Conservation (phyloP, 2,113 vertebrate species). For the Ophiodon elongatus region DNA sequence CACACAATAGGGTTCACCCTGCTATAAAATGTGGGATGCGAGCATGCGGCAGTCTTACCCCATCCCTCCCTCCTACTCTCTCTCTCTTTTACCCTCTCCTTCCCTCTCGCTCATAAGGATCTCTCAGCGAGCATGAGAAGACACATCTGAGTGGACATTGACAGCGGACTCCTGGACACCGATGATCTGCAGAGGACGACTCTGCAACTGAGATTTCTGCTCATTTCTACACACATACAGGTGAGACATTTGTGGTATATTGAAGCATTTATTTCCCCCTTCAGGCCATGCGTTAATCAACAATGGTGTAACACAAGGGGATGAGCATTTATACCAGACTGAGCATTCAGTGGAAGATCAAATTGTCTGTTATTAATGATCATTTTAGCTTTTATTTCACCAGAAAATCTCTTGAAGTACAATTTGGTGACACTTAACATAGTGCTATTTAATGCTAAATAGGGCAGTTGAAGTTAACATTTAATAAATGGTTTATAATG, state of each 20-base stretch:
- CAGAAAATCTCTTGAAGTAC: not conserved
- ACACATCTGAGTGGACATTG: constrained; percentile 64
- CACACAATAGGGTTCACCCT: constrained; percentile 87
- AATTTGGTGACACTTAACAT: not conserved
- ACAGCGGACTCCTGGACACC: constrained; percentile 47
- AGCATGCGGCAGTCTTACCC: constrained; percentile 66
- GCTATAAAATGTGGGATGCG: constrained; percentile 88
- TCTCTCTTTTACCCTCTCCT: constrained; percentile 28
- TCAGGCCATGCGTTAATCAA: not conserved
- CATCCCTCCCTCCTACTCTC: constrained; percentile 46
- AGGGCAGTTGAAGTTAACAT: not conserved
- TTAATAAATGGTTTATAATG: not conserved
- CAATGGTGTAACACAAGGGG: not conserved
- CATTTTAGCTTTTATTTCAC: not conserved
- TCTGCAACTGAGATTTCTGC: constrained; percentile 51
- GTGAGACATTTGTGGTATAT: constrained; percentile 39
- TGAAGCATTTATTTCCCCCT: not conserved
- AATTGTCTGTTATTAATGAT: not conserved
- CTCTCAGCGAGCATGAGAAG: constrained; percentile 66
- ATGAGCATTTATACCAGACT: not conserved
- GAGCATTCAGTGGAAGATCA: not conserved
- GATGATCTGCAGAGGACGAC: constrained; percentile 39
- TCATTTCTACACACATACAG: constrained; percentile 57
- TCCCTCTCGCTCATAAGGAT: constrained; percentile 48
- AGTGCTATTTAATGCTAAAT: too few species aligned